Percentiles rank a stretch among this genome's conserved stretches.
Conservation (phyloP, 2,797 vertebrate genomes). For the Argyrosomus regius region DNA sequence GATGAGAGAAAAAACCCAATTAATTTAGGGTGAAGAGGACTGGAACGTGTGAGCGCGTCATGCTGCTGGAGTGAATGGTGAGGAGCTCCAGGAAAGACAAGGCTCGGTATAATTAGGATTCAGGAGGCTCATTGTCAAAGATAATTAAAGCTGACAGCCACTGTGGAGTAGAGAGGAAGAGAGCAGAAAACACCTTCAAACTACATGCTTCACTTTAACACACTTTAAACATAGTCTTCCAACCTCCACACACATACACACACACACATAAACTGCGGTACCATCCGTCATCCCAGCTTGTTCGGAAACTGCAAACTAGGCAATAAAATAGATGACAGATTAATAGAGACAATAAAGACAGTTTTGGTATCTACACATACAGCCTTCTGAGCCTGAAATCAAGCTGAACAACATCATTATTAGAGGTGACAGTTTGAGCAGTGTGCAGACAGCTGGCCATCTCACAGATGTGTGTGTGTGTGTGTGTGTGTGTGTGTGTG, state of each 20-base stretch:
- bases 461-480: conserved; percentile 2
- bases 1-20: conserved; percentile 76
- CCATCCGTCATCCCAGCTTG: conserved; percentile 67
- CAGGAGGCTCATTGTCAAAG: conserved; percentile 77
- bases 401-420: conserved; percentile 52
- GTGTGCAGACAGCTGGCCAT: conserved; percentile 39
- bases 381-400: conserved; percentile 42
- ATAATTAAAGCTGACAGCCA: conserved; percentile 84
- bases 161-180: conserved; percentile 72
- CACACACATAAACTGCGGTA: conserved; percentile 34
- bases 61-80: conserved; percentile 73
- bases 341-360: conserved; percentile 62
- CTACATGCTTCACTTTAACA: conserved; percentile 74
- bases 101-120: conserved; percentile 82
- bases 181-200: conserved; percentile 74
- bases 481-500: conserved; percentile 11
- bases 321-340: conserved; percentile 76
- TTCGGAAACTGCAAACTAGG: conserved; percentile 62
- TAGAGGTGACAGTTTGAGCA: conserved; percentile 47
- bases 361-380: conserved; percentile 39
- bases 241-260: conserved; percentile 29
- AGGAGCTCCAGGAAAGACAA: conserved; percentile 77
- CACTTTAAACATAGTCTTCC: conserved; percentile 51
- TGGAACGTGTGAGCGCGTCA: conserved; percentile 71
- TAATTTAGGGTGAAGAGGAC: conserved; percentile 76